Evolutionary conservation across 2,888 invertebrate genomes (phyloP), one percentile per base, ranked within the genome.

Genomic region (Pammene fasciana): DNA sequence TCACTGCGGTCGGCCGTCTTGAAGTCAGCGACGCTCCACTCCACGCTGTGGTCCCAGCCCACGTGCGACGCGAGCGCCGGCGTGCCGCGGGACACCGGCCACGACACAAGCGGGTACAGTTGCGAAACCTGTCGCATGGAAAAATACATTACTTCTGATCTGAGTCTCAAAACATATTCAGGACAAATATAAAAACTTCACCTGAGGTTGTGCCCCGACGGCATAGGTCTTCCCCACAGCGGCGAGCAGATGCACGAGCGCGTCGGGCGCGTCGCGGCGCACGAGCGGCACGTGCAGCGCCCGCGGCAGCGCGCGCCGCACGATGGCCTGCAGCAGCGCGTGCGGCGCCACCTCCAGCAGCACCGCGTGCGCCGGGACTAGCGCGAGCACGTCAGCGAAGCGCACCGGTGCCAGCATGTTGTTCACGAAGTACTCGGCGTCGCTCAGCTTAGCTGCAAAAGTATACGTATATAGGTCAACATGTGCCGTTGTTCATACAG

Each of bases 301-400:
- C 3, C 94, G 94, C 0, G 95, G 95, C 65, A 98, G 92, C 9
- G 97, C 96, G 76, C 99, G 94, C 84, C 97, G 97, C 43, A 99
- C 93, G 82, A 99, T 96, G 26, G 99, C 97, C 92, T 99, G 98
- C 75, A 99, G 94, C 74, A 99, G 94, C 79, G 97, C 97, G 86
- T 99, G 99, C n/a, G 99, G 99, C 11, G 99, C 99, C 79, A 99
- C 94, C 92, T 99, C 99, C 81, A 99, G 94, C 73, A 96, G 94
- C 74, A 99, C 93, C 8, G 99, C 98, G 83, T 97, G 96, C 76
- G 94, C 95, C 18, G 99, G 99, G 56, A 99, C 94, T 82, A n/a
- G 96, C 95, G 75, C 94, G 74, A 99, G 83, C 11, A 97, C 98
- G 85, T 98, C 98, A 81, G 98, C 95, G 94, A 98, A 99, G 65